Evolutionary conservation across 2,888 invertebrate genomes (phyloP), one percentile per base, ranked within the genome.

Genomic region (Amphipoea oculea): DNA sequence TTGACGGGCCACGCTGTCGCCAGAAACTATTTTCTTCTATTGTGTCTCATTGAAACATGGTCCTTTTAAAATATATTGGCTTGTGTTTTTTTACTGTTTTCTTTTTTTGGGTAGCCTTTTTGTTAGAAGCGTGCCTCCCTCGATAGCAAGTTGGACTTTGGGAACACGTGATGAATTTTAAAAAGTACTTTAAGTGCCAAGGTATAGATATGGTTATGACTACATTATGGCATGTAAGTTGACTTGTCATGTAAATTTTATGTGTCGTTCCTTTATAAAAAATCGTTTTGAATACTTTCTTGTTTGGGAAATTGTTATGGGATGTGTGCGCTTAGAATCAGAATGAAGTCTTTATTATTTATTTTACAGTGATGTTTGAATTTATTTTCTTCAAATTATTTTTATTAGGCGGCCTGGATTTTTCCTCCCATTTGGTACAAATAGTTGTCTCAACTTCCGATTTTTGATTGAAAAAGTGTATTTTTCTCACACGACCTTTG

Each of bases 121-220:
- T 94, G 92, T 95, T 92, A 87, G 91, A 95, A 95, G 93, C 94
- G 91, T 93, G 94, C 94, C 93, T 95, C 94, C 91, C 91, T 94
- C 92, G 92, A 93, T 92, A 94, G 92, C 87, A 92, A 92, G 88
- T 90, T 89, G 85, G 91, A 89, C 91, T 93, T 92, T 90, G 86
- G 89, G 88, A 89, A 94, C 95, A 94, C 88, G 95, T 95, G 95
- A 95, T 96, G 96, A 96, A 96, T 96, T 96, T 96, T 94, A 96
- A 96, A 94, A 94, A 93, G 94, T 93, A 85, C 90, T 86, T 91
- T 93, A 91, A 92, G 92, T 92, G 89, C 90, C 90, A 92, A 94
- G 93, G 90, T 93, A 91, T 92, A 93, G 92, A 92, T 94, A 94
- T 92, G 92, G 93, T 92, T 94, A 94, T 94, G 93, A 91, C 93